Conservation (phyloP, 2,797 vertebrate species). For the Chaetophractus vellerosus region DNA sequence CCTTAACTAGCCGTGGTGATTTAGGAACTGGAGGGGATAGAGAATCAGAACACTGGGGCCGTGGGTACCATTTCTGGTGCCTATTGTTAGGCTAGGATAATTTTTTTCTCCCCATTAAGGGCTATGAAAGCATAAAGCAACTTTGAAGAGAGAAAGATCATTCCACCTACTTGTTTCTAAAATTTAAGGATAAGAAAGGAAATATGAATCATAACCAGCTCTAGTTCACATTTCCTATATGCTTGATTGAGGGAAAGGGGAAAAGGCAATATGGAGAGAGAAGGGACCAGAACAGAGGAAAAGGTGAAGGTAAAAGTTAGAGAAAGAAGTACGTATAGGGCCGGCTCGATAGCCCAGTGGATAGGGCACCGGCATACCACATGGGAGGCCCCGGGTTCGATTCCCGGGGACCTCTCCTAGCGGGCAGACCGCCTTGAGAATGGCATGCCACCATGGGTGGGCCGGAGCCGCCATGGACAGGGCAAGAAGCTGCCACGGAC, state of each 20-base stretch:
- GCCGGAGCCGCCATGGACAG: too few species aligned
- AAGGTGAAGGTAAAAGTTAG: background rate
- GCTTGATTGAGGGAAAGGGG: background rate
- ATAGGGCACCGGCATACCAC: too few species aligned
- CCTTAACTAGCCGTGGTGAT: background rate
- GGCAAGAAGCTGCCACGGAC: too few species aligned
- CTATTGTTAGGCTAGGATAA: background rate
- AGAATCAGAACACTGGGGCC: background rate
- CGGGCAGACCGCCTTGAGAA: too few species aligned
- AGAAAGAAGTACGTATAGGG: background rate
- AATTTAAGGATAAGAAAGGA: background rate
- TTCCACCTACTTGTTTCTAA: background rate
- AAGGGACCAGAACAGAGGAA: background rate
- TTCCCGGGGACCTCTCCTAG: too few species aligned
- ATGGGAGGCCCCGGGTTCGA: too few species aligned
- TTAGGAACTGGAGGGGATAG: too few species aligned
- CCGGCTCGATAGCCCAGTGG: too few species aligned
- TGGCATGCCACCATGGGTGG: too few species aligned
- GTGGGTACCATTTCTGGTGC: background rate
- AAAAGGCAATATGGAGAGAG: background rate
- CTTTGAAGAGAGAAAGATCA: background rate
- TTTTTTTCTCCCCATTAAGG: background rate
- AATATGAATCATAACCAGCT: background rate
- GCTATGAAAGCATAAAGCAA: background rate
- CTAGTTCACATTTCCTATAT: background rate